Evolutionary conservation across 2,113 vertebrate species (phyloP).

Genomic region (Chaetura pelagica): DNA sequence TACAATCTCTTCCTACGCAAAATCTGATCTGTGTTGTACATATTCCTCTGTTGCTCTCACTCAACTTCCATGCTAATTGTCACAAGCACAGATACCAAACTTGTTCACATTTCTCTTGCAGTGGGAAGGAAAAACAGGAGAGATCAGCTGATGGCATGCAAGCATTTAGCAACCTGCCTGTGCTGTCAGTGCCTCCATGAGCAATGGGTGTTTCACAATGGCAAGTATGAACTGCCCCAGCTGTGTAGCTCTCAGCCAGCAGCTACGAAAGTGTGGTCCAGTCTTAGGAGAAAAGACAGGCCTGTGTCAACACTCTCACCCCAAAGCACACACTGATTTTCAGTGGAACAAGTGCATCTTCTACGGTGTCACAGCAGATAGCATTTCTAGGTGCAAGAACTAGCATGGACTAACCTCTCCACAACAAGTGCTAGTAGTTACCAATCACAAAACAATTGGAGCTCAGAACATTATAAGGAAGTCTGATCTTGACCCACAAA

Average conservation of each 20-base stretch:
- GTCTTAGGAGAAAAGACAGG: not conserved
- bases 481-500: not conserved
- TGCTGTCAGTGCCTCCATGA: constrained; percentile 27
- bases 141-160: not conserved
- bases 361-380: not conserved
- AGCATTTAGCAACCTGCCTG: constrained; percentile 61
- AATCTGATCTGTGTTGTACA: constrained; percentile 14
- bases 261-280: not conserved
- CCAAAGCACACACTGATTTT: not conserved
- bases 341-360: not conserved
- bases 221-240: constrained; percentile 28
- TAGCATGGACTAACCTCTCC: not conserved
- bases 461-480: not conserved
- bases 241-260: not conserved
- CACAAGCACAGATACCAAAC: constrained; percentile 31
- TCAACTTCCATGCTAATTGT: constrained; percentile 61
- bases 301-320: not conserved
- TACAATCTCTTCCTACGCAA: constrained; percentile 18
- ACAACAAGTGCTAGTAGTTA: not conserved
- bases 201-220: constrained; percentile 65
- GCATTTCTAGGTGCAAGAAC: not conserved
- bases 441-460: not conserved
- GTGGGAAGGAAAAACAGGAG: not conserved
- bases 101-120: constrained; percentile 45
- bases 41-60: constrained; percentile 5